Percentiles rank a stretch among this genome's conserved stretches.
These are phyloP conservation scores for Platyscapa corneri DNA, from an alignment of 1,140 invertebrate species.

Conservation along the genomic window DNA sequence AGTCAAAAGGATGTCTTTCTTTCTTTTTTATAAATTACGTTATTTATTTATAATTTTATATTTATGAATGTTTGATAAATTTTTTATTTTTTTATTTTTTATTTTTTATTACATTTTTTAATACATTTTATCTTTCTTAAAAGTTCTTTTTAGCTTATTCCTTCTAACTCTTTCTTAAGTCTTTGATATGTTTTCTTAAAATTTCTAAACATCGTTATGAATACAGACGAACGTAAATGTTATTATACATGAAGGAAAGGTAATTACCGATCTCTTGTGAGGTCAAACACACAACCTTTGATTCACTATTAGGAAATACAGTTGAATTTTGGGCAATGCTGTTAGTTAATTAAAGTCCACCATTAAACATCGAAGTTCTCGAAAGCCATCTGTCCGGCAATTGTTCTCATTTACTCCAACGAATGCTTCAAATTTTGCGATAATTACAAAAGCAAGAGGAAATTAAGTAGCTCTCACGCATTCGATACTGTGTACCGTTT, in stretches of 20 bases:
- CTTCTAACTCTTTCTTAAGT: too few relatives aligned
- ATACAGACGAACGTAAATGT: not conserved
- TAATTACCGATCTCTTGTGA: not conserved
- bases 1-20: too few relatives aligned
- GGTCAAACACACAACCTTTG: not conserved
- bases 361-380: not conserved
- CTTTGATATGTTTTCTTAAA: too few relatives aligned
- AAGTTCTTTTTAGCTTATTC: too few relatives aligned
- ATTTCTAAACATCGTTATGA: too few relatives aligned
- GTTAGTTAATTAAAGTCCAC: conserved; percentile 17
- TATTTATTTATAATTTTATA: too few relatives aligned
- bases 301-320: conserved; percentile 21
- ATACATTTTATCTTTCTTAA: too few relatives aligned
- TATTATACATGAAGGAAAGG: not conserved
- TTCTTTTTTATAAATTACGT: too few relatives aligned
- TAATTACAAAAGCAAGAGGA: not conserved
- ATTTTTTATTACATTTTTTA: too few relatives aligned
- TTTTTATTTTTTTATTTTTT: too few relatives aligned
- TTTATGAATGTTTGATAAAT: too few relatives aligned
- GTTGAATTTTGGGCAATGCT: not conserved
- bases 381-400: not conserved
- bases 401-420: not conserved
- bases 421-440: not conserved
- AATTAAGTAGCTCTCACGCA: not conserved
- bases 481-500: not conserved